phyloP scores from a whole-genome alignment of 2,888 invertebrate species.

The Psococerastis gibbosa region DNA sequence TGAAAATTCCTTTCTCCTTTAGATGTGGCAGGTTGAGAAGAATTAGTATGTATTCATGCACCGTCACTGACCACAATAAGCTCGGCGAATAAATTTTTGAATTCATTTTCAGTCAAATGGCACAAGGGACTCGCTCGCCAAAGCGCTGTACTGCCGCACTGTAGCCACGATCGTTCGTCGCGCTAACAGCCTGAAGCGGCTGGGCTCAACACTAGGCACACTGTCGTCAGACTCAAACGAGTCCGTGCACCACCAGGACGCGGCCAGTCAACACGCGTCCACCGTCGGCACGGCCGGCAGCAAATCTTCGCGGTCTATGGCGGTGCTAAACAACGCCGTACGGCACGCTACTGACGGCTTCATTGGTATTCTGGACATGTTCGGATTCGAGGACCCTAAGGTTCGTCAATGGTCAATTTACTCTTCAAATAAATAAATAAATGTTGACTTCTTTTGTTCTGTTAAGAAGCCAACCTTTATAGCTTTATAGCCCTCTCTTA shows the following conservation, averaged over 20 bases:
- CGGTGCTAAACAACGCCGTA: slow-evolving; percentile 78
- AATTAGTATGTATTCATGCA: not conserved
- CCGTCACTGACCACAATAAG: too few relatives aligned
- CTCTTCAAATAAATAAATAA: too few relatives aligned
- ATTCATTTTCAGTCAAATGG: slow-evolving; percentile 51
- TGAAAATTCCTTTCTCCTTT: too few relatives aligned
- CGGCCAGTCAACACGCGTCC: slow-evolving; percentile 67
- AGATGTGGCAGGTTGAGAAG: too few relatives aligned
- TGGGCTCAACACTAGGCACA: slow-evolving; percentile 41
- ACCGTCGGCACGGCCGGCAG: slow-evolving; percentile 63
- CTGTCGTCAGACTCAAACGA: slow-evolving; percentile 83
- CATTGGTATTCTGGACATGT: slow-evolving; percentile 91
- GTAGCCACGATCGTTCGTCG: slow-evolving; percentile 84
- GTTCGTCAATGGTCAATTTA: too few relatives aligned
- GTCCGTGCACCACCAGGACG: slow-evolving; percentile 76
- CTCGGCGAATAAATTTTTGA: too few relatives aligned
- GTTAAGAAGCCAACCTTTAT: too few relatives aligned
- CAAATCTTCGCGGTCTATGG: slow-evolving; percentile 56
- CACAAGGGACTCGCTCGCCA: slow-evolving; percentile 76
- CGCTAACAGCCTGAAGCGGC: slow-evolving; percentile 75
- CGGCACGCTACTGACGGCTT: slow-evolving; percentile 86
- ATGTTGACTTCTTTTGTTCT: too few relatives aligned
- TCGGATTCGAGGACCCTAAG: slow-evolving; percentile 85
- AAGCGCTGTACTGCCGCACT: slow-evolving; percentile 84
- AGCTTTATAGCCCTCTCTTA: too few relatives aligned